Evolutionary conservation across 2,113 vertebrate genomes (phyloP).

Genomic region (Fulmarus glacialis): DNA sequence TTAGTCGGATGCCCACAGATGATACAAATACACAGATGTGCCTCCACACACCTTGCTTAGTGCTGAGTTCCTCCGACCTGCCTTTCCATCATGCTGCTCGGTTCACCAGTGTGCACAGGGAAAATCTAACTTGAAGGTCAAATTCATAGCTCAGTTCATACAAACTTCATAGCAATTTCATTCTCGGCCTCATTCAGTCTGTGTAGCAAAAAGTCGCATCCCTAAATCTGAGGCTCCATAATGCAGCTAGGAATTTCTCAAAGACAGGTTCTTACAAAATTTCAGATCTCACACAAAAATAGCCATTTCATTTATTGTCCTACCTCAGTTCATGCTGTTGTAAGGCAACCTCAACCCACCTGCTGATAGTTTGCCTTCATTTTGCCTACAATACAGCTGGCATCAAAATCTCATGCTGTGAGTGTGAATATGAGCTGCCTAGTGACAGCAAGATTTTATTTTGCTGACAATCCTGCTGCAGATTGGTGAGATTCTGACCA

Average conservation of each 20-base stretch:
- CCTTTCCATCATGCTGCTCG: neutral
- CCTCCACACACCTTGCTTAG: neutral
- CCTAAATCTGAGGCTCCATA: neutral
- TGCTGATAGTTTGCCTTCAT: neutral
- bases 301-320: neutral
- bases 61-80: neutral
- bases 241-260: neutral
- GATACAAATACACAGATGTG: neutral
- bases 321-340: accelerated
- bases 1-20: neutral
- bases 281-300: neutral
- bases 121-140: neutral
- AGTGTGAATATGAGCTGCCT: neutral
- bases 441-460: neutral
- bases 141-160: neutral
- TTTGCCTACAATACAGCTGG: neutral
- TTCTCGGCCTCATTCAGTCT: neutral
- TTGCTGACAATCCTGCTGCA: neutral
- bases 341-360: neutral
- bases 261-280: neutral
- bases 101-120: neutral
- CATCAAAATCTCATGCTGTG: neutral
- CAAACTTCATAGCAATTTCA: neutral
- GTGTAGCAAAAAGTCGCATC: neutral
- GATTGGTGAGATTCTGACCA: neutral